Conservation (phyloP, 2,797 vertebrate species). For the Hirundo rustica region DNA sequence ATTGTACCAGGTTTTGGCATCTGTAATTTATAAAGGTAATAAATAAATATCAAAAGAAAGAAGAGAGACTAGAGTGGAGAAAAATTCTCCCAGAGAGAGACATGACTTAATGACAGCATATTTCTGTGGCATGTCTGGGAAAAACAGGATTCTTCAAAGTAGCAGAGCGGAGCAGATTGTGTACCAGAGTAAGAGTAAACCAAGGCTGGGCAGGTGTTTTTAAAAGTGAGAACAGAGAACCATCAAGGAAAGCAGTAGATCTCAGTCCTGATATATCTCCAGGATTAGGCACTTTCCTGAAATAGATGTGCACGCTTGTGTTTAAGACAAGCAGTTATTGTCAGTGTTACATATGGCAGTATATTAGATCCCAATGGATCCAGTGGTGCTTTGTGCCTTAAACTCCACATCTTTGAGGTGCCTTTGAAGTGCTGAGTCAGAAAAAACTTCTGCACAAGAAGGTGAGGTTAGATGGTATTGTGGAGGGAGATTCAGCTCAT, state of each 20-base stretch:
- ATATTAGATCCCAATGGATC: neutral
- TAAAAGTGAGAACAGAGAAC: neutral
- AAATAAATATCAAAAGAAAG: neutral
- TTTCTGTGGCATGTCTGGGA: neutral
- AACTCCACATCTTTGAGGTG: neutral
- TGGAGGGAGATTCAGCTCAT: neutral
- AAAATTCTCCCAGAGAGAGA: neutral
- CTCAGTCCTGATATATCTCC: neutral
- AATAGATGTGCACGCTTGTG: accelerated
- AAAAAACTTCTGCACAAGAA: neutral
- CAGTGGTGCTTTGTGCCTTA: neutral
- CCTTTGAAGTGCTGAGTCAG: neutral
- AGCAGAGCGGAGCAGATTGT: neutral
- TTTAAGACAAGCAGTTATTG: neutral
- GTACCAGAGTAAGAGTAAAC: neutral
- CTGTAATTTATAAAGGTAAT: neutral
- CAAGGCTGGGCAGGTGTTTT: neutral
- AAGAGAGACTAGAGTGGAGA: neutral
- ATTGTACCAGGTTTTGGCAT: neutral
- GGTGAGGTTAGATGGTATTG: neutral
- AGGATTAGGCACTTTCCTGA: neutral
- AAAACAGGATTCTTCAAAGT: neutral
- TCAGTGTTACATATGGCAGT: neutral
- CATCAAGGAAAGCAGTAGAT: neutral
- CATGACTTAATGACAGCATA: neutral